These are phyloP conservation scores for Drosophila repletoides DNA, from an alignment of 1,140 invertebrate species.

Conservation along the genomic window DNA sequence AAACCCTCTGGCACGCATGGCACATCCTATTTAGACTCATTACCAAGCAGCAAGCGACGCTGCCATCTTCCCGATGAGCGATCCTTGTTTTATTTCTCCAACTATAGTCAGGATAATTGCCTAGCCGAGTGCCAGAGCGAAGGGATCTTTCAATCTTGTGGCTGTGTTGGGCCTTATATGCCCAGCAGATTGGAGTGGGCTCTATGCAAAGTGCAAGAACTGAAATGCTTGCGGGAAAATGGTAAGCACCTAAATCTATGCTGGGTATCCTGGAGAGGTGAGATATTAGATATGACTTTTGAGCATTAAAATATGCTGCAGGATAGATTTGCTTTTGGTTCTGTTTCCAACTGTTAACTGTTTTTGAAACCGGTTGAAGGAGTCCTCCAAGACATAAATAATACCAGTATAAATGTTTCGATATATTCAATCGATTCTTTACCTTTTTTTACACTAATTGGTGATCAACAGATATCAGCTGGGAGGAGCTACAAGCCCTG, in stretches of 20 bases:
- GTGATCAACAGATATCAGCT: constrained; percentile 39
- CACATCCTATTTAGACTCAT: constrained; percentile 2
- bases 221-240: constrained; percentile 45
- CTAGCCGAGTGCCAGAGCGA: constrained; percentile 84
- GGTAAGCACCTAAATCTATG: constrained; percentile 36
- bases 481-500: constrained; percentile 8
- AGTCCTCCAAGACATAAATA: no score
- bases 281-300: no score
- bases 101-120: constrained; percentile 86
- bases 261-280: no score
- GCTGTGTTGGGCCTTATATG: constrained; percentile 84
- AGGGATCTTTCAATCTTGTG: constrained; percentile 82
- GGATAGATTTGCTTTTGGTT: no score
- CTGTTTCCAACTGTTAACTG: no score
- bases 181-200: constrained; percentile 61
- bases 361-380: neutral
- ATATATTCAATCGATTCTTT: no score
- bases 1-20: constrained; percentile 32
- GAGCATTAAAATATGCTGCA: no score
- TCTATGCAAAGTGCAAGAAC: constrained; percentile 47
- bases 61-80: constrained; percentile 85
- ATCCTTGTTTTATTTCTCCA: constrained; percentile 70
- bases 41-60: constrained; percentile 64
- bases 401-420: no score
- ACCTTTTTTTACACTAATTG: neutral